Evolutionary conservation across 2,113 vertebrate genomes (phyloP).

Genomic region (Aplodontia rufa): DNA sequence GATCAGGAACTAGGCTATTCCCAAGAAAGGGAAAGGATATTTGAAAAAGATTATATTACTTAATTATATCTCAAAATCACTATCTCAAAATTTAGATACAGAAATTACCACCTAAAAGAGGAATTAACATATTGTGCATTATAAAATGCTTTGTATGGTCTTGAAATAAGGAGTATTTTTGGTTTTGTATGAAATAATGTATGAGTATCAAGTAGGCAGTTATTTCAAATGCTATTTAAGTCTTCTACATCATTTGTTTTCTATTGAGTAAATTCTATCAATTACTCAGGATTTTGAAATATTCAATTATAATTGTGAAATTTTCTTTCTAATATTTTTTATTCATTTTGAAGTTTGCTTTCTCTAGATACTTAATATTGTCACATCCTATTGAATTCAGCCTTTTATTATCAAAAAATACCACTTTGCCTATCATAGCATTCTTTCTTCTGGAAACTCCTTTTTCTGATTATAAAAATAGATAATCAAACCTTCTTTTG

Average conservation of each 20-base stretch:
- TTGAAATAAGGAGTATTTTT: neutral
- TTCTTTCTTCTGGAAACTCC: neutral
- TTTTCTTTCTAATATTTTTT: neutral
- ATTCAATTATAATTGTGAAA: neutral
- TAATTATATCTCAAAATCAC: neutral
- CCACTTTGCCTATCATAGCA: neutral
- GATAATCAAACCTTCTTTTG: neutral
- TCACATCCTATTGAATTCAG: neutral
- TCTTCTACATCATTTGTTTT: neutral
- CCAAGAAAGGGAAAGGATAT: neutral
- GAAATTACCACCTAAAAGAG: neutral
- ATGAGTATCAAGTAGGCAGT: neutral
- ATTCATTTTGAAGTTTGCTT: neutral
- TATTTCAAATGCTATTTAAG: neutral
- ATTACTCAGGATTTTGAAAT: neutral
- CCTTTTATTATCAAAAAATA: neutral
- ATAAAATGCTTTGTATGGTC: neutral
- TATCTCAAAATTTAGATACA: neutral
- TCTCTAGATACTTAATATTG: neutral
- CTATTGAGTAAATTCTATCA: neutral
- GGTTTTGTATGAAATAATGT: neutral
- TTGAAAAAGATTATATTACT: neutral
- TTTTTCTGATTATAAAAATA: neutral
- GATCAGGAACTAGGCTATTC: neutral
- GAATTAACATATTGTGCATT: neutral